Evolutionary conservation across 2,888 invertebrate genomes (phyloP).

Genomic region (Campoplex capitator): DNA sequence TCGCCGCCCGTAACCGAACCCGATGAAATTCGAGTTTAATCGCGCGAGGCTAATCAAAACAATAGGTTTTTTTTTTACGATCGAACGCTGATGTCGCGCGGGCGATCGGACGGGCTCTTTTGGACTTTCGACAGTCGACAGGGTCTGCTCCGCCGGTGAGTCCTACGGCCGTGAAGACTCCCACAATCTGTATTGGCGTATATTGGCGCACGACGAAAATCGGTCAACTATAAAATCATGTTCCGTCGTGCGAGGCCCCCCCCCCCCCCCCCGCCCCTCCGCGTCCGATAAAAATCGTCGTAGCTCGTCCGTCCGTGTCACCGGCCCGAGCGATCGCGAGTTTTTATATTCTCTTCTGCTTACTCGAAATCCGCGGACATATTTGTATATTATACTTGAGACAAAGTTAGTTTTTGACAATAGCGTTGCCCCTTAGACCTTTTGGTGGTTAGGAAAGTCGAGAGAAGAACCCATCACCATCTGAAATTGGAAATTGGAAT

Average conservation of each 20-base stretch:
- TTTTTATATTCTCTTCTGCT: neutral
- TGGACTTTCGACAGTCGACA: neutral
- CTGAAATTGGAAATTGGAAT: constrained; percentile 81
- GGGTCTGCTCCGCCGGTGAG: no score
- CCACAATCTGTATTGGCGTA: constrained; percentile 7
- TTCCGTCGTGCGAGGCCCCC: constrained; percentile 40
- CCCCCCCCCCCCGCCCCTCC: neutral
- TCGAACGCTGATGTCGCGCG: no score
- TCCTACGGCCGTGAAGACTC: constrained; percentile 30
- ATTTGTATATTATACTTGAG: constrained; percentile 3
- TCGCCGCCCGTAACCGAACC: constrained; percentile 72
- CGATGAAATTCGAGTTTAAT: neutral
- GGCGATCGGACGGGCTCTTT: neutral
- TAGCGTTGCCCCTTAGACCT: constrained; percentile 36
- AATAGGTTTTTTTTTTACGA: neutral
- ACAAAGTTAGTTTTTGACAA: constrained; percentile 36
- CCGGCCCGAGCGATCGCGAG: neutral
- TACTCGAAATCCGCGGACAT: neutral
- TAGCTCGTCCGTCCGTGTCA: neutral
- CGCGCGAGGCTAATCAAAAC: neutral
- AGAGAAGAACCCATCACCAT: constrained; percentile 80
- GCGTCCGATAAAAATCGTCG: constrained; percentile 71
- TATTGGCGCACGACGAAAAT: neutral
- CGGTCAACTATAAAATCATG: neutral
- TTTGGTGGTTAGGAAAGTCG: constrained; percentile 74